Evolutionary conservation across 1,140 invertebrate genomes (phyloP).

Genomic region (Lepidurus couesii): DNA sequence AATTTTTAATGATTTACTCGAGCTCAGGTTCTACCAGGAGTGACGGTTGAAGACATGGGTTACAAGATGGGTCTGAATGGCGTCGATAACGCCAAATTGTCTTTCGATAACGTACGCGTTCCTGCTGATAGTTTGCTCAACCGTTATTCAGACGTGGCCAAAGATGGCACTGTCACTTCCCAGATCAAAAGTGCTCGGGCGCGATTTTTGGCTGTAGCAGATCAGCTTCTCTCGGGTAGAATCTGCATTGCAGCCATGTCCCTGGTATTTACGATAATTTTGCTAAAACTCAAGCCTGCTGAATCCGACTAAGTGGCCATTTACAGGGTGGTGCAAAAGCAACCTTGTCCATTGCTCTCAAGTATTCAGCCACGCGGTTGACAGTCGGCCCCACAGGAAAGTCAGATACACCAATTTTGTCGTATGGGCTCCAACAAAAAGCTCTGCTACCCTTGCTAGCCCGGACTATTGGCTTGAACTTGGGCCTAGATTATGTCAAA

Average conservation of each 20-base stretch:
- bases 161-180: conserved; percentile 41
- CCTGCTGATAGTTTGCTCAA: conserved; percentile 43
- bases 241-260: conserved; percentile 45
- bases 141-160: conserved; percentile 40
- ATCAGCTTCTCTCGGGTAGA: conserved; percentile 44
- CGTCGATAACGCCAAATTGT: conserved; percentile 45
- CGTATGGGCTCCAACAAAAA: conserved; percentile 44
- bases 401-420: conserved; percentile 44
- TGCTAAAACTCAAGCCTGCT: no score
- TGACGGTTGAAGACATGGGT: conserved; percentile 45
- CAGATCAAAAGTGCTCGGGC: conserved; percentile 40
- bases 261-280: conserved; percentile 27
- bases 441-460: conserved; percentile 44
- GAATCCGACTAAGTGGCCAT: neutral
- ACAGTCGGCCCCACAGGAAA: conserved; percentile 44
- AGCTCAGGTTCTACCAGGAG: conserved; percentile 36
- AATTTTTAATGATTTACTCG: conserved; percentile 35
- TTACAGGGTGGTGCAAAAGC: conserved; percentile 41
- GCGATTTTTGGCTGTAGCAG: conserved; percentile 44
- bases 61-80: conserved; percentile 45
- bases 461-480: conserved; percentile 43
- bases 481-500: conserved; percentile 44
- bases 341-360: conserved; percentile 41
- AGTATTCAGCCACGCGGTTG: conserved; percentile 43
- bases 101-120: conserved; percentile 43